Evolutionary conservation across 2,797 vertebrate species (phyloP).

Genomic region (Enteromius afrohamiltoni): DNA sequence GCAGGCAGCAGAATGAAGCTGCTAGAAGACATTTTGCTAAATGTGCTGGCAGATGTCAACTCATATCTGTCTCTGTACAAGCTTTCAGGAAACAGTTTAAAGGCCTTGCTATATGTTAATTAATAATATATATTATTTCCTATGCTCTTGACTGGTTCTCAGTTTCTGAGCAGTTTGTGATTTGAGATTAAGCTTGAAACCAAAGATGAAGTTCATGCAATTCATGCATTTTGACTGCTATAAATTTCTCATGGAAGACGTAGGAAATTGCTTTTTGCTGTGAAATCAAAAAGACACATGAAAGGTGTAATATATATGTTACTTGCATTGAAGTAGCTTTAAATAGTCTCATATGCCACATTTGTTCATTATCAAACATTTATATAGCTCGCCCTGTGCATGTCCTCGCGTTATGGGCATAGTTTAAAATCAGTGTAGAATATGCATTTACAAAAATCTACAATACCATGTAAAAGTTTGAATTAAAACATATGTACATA

Average conservation of each 20-base stretch:
- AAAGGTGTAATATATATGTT: background rate
- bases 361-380: conserved; percentile 8
- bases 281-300: conserved; percentile 12
- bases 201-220: conserved; percentile 7
- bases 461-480: background rate
- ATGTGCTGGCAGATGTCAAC: conserved; percentile 63
- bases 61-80: conserved; percentile 59
- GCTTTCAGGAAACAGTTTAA: conserved; percentile 74
- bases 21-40: conserved; percentile 62
- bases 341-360: background rate
- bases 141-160: background rate
- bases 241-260: conserved; percentile 48
- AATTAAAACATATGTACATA: background rate
- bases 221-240: conserved; percentile 43
- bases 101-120: conserved; percentile 65
- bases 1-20: conserved; percentile 59
- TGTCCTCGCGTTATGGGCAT: background rate
- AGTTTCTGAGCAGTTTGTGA: conserved; percentile 13
- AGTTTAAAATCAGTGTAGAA: conserved; percentile 5
- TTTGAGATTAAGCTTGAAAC: conserved; percentile 6
- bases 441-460: background rate
- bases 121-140: conserved; percentile 43
- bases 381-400: background rate
- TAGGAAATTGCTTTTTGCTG: conserved; percentile 51
- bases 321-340: background rate